Conservation (phyloP, 37 sponge, comb jelly and placozoan species). For the Crambe crambe region DNA sequence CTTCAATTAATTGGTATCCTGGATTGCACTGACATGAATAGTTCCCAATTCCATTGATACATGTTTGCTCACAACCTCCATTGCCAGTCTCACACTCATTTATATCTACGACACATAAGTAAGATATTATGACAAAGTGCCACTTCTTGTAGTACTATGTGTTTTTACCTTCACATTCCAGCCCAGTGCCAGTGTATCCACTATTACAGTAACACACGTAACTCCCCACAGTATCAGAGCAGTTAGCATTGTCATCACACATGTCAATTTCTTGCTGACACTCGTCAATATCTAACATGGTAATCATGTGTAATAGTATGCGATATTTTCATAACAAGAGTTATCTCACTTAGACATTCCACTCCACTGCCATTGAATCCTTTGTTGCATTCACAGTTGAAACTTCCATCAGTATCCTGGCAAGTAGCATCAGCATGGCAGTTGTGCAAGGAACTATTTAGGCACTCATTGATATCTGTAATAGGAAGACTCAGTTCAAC, state of each 20-base stretch:
- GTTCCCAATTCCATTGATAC: constrained; percentile 46
- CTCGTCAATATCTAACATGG: constrained; percentile 39
- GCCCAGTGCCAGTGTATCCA: constrained; percentile 22
- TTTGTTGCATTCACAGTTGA: constrained; percentile 8
- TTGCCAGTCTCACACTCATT: constrained; percentile 29
- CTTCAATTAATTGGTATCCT: constrained; percentile 8
- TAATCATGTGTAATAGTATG: background rate
- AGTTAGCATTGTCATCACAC: constrained; percentile 11
- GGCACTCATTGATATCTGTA: background rate
- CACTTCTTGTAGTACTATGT: background rate
- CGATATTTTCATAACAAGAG: background rate
- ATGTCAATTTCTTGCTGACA: background rate
- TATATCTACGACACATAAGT: constrained; percentile 13
- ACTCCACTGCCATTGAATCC: constrained; percentile 18
- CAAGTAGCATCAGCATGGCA: background rate
- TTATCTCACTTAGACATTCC: background rate
- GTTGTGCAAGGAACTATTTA: background rate
- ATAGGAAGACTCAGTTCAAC: background rate
- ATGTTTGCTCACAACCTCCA: constrained; percentile 37
- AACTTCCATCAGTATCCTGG: background rate
- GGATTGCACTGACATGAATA: constrained; percentile 38
- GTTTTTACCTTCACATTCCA: constrained; percentile 16
- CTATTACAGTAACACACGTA: constrained; percentile 34
- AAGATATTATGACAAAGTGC: background rate
- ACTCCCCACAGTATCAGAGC: constrained; percentile 22